phyloP scores from a whole-genome alignment of 2,113 vertebrate genomes.

The Cygnus buccinator region DNA sequence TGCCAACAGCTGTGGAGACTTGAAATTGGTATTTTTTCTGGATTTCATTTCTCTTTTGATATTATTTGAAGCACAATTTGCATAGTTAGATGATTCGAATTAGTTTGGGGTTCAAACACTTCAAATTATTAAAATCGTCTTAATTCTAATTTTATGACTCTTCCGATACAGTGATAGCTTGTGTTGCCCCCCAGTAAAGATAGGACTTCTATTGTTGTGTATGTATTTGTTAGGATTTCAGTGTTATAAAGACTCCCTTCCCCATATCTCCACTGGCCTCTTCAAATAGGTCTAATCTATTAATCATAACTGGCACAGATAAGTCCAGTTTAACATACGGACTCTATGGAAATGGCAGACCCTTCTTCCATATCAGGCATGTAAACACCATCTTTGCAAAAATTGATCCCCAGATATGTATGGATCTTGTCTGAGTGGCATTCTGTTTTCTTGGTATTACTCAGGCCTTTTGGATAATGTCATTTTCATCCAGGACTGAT shows the following conservation, averaged over 20 bases:
- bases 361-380: not conserved
- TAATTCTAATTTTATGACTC: not conserved
- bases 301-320: not conserved
- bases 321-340: not conserved
- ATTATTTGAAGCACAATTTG: not conserved
- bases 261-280: not conserved
- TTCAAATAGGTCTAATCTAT: not conserved
- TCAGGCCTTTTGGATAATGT: not conserved
- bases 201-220: not conserved
- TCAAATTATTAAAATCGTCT: not conserved
- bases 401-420: not conserved
- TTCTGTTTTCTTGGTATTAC: not conserved
- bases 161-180: not conserved
- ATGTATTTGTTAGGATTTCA: not conserved
- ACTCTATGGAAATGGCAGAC: not conserved
- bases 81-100: not conserved
- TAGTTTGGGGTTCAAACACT: not conserved
- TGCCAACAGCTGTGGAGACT: conserved; percentile 86
- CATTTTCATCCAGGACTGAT: not conserved
- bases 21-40: conserved; percentile 85
- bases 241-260: not conserved
- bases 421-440: not conserved
- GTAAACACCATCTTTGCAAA: not conserved
- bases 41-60: not conserved
- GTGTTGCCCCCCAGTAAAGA: not conserved